Conservation (phyloP, 2,888 invertebrate genomes). For the Lycia hirtaria region DNA sequence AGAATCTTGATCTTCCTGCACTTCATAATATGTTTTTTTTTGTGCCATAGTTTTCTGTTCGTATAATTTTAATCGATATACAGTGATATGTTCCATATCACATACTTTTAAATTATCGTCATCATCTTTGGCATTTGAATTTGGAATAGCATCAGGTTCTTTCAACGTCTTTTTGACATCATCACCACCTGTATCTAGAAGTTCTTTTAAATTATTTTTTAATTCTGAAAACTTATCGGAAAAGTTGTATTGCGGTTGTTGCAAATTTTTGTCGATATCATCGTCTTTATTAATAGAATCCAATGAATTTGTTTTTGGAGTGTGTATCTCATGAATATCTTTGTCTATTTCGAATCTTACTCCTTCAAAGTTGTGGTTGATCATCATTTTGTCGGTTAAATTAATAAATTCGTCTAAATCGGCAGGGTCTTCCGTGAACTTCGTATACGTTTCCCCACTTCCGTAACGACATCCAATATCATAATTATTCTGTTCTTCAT, state of each 20-base stretch:
- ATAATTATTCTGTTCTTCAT: conserved; percentile 48
- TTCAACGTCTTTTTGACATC: conserved; percentile 37
- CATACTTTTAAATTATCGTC: conserved; percentile 55
- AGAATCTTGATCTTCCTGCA: conserved; percentile 18
- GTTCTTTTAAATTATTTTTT: conserved; percentile 67
- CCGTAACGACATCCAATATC: conserved; percentile 66
- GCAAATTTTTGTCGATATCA: conserved; percentile 19
- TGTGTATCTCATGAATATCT: conserved; percentile 64
- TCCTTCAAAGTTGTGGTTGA: conserved; percentile 47
- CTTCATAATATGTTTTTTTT: conserved; percentile 24
- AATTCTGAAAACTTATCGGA: conserved; percentile 70
- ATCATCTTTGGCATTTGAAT: conserved; percentile 41
- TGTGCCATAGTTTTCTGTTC: conserved; percentile 46
- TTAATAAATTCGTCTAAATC: conserved; percentile 77
- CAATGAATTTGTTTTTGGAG: conserved; percentile 73
- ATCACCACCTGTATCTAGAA: conserved; percentile 60
- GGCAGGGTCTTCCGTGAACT: conserved; percentile 72
- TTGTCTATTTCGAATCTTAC: conserved; percentile 48
- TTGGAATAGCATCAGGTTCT: conserved; percentile 14
- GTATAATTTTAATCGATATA: conserved; percentile 68
- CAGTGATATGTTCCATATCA: conserved; percentile 76
- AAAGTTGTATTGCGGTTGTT: conserved; percentile 53
- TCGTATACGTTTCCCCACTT: conserved; percentile 79
- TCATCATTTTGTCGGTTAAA: conserved; percentile 73
- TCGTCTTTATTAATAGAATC: conserved; percentile 61